Evolutionary conservation across 2,797 vertebrate species (phyloP), one percentile per base, ranked within the genome.

Genomic region (Falco columbarius): DNA sequence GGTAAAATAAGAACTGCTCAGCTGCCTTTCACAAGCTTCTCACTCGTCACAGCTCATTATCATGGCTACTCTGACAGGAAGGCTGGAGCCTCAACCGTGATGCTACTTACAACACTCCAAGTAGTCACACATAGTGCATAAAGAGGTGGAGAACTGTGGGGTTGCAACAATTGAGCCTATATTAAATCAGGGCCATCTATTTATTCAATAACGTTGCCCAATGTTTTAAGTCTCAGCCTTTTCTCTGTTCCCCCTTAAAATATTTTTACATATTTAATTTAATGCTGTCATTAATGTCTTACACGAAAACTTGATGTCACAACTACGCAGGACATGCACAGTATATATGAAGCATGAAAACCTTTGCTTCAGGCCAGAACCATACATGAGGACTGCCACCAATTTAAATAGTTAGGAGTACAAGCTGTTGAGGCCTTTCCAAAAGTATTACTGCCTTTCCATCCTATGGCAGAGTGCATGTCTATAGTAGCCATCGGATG

Each of bases 121-220:
- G 58, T n/a, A 74, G 44, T 42, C 38, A 68, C 4, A 0, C 3
- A 75, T 0, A 0, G 26, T 12, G 7, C 32, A 47, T 8, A 42
- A 51, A 61, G 20, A 59, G 13, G 2, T 0, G 2, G 22, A 77
- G 36, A 90, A 61, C 36, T n/a, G 20, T 21, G 8, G 32, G 12
- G 15, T 6, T 66, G 18, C n/a, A 84, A 70, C 12, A 59, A 55
- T 55, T 18, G 52, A 54, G 8, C 16, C 3, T 6, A 18, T 71
- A 59, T 55, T 81, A 86, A 77, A 76, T 73, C 20, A 66, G 87
- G 61, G 38, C 3, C 55, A 18, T 55, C 18, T 75, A 34, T 7
- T 71, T 68, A 72, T 4, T 61, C 18, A 79, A 70, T 26, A 71
- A 27, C 1, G 24, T 2, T 55, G 29, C 12, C 21, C 23, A 27